A percentile compares a stretch with the other conserved stretches of the same genome.
phyloP scores from a whole-genome alignment of 2,797 vertebrate species.

The Lindbergichthys nudifrons region DNA sequence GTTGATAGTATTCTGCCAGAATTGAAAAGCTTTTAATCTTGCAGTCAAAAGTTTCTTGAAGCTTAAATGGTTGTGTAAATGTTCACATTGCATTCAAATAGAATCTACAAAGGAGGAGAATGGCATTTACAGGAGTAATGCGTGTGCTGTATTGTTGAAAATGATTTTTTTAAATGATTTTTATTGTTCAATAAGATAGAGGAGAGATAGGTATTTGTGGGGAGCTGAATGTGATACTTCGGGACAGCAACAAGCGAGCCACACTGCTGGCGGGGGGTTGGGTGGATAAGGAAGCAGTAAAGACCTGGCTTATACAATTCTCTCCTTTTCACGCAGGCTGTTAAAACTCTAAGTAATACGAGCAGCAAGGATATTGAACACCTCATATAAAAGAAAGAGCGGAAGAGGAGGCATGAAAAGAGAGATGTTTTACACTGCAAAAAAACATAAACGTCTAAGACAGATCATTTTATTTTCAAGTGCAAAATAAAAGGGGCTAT shows the following conservation, averaged over 20 bases:
- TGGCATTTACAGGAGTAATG: constrained; percentile 15
- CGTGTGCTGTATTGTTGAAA: constrained; percentile 12
- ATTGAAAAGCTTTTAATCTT: constrained; percentile 24
- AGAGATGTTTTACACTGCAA: constrained; percentile 15
- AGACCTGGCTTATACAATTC: constrained; percentile 53
- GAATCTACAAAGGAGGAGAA: not conserved
- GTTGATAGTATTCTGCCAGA: constrained; percentile 20
- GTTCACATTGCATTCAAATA: not conserved
- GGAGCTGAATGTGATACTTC: constrained; percentile 37
- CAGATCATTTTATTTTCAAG: not conserved
- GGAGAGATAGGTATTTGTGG: constrained; percentile 17
- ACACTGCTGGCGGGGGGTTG: constrained; percentile 41
- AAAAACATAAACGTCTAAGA: not conserved
- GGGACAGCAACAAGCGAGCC: constrained; percentile 50
- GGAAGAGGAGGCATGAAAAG: constrained; percentile 6
- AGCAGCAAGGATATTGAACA: constrained; percentile 37
- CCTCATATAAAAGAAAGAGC: constrained; percentile 26
- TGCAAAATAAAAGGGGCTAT: not conserved
- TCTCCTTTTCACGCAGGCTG: constrained; percentile 48
- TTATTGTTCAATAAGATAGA: constrained; percentile 48
- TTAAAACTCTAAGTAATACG: constrained; percentile 46
- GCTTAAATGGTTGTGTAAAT: constrained; percentile 29
- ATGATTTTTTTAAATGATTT: constrained; percentile 50
- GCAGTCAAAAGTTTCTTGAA: constrained; percentile 12
- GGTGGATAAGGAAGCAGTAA: constrained; percentile 59